These are phyloP conservation scores for Lymantria dispar DNA, from an alignment of 2,888 invertebrate genomes.

Conservation along the genomic window DNA sequence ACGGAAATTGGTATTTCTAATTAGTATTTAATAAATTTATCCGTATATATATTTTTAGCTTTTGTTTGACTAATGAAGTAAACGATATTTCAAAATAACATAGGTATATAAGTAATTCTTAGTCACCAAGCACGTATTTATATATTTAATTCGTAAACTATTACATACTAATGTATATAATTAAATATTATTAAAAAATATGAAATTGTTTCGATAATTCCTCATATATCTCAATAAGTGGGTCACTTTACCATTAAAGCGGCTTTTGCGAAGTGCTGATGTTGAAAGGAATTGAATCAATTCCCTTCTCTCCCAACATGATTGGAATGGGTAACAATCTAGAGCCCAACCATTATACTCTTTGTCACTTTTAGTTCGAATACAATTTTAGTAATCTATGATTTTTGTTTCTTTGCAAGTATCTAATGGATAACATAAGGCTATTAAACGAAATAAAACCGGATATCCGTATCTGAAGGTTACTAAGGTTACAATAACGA, in stretches of 20 bases:
- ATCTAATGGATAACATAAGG: background rate
- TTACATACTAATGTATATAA: too few relatives aligned
- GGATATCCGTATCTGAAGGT: slow-evolving; percentile 4
- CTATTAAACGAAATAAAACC: background rate
- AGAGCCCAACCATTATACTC: slow-evolving; percentile 19
- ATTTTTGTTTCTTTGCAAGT: background rate
- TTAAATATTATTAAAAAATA: too few relatives aligned
- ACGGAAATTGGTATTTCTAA: too few relatives aligned
- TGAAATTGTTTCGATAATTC: too few relatives aligned
- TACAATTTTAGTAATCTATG: background rate
- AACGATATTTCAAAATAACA: too few relatives aligned
- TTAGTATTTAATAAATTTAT: too few relatives aligned
- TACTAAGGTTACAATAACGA: background rate
- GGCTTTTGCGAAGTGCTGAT: slow-evolving; percentile 55
- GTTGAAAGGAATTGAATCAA: slow-evolving; percentile 74
- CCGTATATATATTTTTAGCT: too few relatives aligned
- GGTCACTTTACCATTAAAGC: slow-evolving; percentile 48
- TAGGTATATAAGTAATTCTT: too few relatives aligned
- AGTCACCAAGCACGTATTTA: too few relatives aligned
- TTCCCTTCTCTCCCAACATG: slow-evolving; percentile 47
- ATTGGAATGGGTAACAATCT: slow-evolving; percentile 34
- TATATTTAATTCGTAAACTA: too few relatives aligned
- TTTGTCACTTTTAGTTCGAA: background rate
- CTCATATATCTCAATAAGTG: slow-evolving; percentile 5
- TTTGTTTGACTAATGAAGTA: too few relatives aligned